Conservation (phyloP, 1,140 invertebrate genomes). For the Camponotus floridanus region DNA sequence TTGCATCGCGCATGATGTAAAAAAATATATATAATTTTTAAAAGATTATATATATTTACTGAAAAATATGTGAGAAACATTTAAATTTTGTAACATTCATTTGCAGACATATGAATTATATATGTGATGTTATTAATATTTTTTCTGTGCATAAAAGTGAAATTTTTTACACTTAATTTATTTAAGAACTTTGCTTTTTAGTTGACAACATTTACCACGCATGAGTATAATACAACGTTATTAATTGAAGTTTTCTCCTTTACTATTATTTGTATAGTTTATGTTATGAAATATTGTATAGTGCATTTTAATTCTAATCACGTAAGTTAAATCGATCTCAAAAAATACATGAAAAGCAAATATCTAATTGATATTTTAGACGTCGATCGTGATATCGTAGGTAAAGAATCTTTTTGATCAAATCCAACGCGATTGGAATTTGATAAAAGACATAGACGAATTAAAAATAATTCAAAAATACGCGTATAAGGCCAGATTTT, state of each 20-base stretch:
- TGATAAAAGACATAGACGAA: slow-evolving; percentile 6
- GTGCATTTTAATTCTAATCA: slow-evolving; percentile 32
- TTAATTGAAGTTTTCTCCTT: slow-evolving; percentile 28
- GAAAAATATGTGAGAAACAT: neutral
- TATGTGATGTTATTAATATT: neutral
- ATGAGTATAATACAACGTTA: slow-evolving; percentile 12
- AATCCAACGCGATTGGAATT: slow-evolving; percentile 31
- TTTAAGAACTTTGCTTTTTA: neutral
- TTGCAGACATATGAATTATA: neutral
- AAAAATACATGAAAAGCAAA: neutral
- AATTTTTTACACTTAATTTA: neutral
- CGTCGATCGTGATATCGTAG: neutral
- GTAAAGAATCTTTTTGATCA: slow-evolving; percentile 32
- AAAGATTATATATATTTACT: no score
- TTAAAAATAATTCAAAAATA: slow-evolving; percentile 46
- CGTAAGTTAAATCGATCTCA: slow-evolving; percentile 24
- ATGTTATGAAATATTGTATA: slow-evolving; percentile 22
- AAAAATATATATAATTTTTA: no score
- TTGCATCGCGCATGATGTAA: no score
- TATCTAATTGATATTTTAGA: neutral
- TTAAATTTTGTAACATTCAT: neutral
- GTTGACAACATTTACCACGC: slow-evolving; percentile 27
- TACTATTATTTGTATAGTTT: slow-evolving; percentile 18
- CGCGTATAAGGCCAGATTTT: slow-evolving; percentile 1
- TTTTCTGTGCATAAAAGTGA: neutral